Percentiles rank a stretch among this genome's conserved stretches.
phyloP scores from a whole-genome alignment of 2,888 invertebrate species.

The Sinotaia quadrata region DNA sequence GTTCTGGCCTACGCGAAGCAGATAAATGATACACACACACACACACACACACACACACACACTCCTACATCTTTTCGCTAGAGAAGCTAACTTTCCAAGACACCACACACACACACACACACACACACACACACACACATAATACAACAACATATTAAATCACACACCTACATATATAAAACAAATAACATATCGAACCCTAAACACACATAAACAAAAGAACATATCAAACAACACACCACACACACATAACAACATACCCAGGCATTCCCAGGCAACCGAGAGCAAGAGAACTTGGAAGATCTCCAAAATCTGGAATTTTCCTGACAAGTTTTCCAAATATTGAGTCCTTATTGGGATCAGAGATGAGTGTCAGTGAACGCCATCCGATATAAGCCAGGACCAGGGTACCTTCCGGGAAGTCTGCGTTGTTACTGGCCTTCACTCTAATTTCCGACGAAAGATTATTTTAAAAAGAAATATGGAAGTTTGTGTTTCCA shows the following conservation, averaged over 20 bases:
- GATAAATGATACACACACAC: too few relatives aligned
- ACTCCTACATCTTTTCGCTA: too few relatives aligned
- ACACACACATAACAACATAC: neutral
- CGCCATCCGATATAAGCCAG: constrained; percentile 81
- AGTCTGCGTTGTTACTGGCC: constrained; percentile 79
- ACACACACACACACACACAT: neutral
- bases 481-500: too few relatives aligned
- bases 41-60: constrained; percentile 1
- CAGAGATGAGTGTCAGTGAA: constrained; percentile 42
- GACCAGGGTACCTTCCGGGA: constrained; percentile 79
- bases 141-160: neutral
- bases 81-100: too few relatives aligned
- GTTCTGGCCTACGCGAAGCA: too few relatives aligned
- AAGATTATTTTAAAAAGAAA: too few relatives aligned
- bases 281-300: constrained; percentile 25
- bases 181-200: neutral
- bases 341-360: constrained; percentile 11
- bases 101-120: neutral
- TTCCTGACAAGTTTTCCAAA: neutral
- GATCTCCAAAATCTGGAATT: constrained; percentile 24
- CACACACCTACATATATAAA: neutral
- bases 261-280: constrained; percentile 33
- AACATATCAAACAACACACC: neutral
- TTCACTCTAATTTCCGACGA: constrained; percentile 76
- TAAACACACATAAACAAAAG: neutral